Percentiles rank a stretch among this genome's conserved stretches.
Conservation (phyloP, 1,140 invertebrate genomes). For the Leptestheria dahalacensis region DNA sequence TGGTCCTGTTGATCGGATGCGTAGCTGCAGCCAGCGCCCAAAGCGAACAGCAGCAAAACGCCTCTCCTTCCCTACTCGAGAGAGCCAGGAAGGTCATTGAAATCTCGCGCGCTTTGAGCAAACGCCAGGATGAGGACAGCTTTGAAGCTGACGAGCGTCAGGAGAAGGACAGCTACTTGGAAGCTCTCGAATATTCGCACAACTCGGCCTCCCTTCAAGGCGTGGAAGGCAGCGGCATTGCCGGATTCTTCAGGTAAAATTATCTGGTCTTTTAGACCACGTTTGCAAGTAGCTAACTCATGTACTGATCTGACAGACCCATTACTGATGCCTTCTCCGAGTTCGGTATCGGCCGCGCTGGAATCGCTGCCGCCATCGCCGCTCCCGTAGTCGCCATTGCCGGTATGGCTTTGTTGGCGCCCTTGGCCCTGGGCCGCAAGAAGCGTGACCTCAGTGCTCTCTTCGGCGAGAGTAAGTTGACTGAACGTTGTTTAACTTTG, state of each 20-base stretch:
- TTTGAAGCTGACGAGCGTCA: constrained; percentile 10
- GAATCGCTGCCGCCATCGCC: constrained; percentile 13
- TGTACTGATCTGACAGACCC: not conserved
- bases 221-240: constrained; percentile 9
- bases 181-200: constrained; percentile 17
- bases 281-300: not conserved
- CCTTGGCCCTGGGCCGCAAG: constrained; percentile 13
- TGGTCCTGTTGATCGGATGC: constrained; percentile 4
- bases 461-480: constrained; percentile 1
- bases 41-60: not conserved
- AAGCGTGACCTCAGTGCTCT: constrained; percentile 10
- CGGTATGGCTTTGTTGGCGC: constrained; percentile 8
- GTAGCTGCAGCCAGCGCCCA: not conserved
- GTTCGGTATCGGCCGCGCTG: constrained; percentile 9
- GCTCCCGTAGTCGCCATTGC: constrained; percentile 8
- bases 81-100: constrained; percentile 2
- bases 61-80: not conserved
- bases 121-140: not conserved
- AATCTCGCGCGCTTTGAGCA: not conserved
- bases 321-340: constrained; percentile 6
- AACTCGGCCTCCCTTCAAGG: constrained; percentile 16
- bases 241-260: constrained; percentile 15
- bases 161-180: constrained; percentile 16
- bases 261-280: not conserved
- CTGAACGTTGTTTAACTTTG: not conserved